phyloP scores from a whole-genome alignment of 2,113 vertebrate species.

The Ramphastos sulfuratus region DNA sequence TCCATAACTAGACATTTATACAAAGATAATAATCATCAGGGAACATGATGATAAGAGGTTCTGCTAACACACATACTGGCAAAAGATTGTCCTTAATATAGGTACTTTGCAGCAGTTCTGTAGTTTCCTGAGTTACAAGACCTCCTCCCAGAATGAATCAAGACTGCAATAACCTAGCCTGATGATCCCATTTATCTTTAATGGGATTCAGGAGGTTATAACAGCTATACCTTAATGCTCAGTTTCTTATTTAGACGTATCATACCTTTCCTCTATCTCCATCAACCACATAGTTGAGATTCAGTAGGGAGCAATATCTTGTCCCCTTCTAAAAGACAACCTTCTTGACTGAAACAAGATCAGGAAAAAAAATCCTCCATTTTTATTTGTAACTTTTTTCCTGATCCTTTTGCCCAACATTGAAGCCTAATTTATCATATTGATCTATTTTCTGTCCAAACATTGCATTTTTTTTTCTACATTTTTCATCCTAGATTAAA shows the following conservation, averaged over 20 bases:
- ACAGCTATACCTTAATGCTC: background rate
- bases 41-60: background rate
- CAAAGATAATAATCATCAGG: background rate
- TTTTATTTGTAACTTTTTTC: background rate
- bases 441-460: background rate
- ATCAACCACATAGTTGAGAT: background rate
- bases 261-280: background rate
- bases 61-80: background rate
- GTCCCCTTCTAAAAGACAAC: background rate
- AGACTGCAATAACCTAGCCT: rapidly evolving
- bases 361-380: background rate
- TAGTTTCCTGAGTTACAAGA: background rate
- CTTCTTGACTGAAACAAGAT: background rate
- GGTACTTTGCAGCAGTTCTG: background rate
- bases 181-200: background rate
- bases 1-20: background rate
- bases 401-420: background rate
- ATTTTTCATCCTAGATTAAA: background rate
- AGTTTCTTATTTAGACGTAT: background rate
- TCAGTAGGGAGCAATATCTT: background rate
- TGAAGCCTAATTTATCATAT: background rate
- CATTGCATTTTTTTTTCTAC: background rate
- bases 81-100: background rate
- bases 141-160: background rate
- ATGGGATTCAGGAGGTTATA: background rate